Conservation (phyloP, 2,888 invertebrate genomes). For the Cancer borealis region DNA sequence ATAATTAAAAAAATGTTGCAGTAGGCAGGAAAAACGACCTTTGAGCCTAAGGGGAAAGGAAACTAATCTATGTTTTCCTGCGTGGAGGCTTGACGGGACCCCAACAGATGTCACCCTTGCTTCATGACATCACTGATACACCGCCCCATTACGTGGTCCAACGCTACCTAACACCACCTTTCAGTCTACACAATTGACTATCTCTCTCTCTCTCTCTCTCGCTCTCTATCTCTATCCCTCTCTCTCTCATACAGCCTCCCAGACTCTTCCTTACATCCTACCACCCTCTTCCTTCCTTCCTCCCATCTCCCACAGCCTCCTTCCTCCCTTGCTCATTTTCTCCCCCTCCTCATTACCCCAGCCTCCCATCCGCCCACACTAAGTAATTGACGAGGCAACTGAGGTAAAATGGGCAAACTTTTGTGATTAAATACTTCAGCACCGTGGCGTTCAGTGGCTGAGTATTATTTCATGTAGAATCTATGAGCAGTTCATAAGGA, state of each 20-base stretch:
- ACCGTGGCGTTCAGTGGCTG: conserved; percentile 19
- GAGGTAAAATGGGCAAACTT: conserved; percentile 37
- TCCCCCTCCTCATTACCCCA: not conserved
- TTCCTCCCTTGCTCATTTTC: not conserved
- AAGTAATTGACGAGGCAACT: conserved; percentile 8
- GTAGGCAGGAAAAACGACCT: not conserved
- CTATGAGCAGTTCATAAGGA: conserved; percentile 34
- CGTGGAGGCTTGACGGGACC: not conserved
- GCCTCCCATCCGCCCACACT: not conserved
- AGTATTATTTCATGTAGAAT: conserved; percentile 37
- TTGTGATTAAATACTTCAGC: conserved; percentile 37
- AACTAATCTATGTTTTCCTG: not conserved
- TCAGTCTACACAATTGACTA: not conserved
- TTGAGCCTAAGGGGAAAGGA: no score
- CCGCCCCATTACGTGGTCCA: not conserved
- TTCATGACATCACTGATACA: not conserved
- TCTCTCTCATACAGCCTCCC: not conserved
- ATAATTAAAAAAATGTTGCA: not conserved
- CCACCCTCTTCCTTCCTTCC: not conserved
- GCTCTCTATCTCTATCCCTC: not conserved
- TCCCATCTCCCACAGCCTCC: not conserved
- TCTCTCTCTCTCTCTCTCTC: not conserved
- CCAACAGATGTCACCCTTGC: not conserved
- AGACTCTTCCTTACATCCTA: not conserved
- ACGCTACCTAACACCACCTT: not conserved